Evolutionary conservation across 2,888 invertebrate species (phyloP), one percentile per base, ranked within the genome.

Genomic region (Drosophila greeni): DNA sequence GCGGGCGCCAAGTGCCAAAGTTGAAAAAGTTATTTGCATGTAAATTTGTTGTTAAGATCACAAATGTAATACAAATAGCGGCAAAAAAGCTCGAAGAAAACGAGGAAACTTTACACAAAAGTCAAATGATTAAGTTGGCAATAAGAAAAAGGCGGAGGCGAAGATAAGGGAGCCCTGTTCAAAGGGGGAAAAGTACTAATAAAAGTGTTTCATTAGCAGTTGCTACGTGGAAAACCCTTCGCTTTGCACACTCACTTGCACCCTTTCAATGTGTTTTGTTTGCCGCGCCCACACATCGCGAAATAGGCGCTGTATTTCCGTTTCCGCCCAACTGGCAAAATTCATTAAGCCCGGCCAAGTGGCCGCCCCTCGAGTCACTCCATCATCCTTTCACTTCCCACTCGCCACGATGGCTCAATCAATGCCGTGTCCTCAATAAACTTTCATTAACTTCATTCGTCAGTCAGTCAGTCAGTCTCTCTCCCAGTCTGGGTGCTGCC

Each of bases 21-120:
- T 83, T 83, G 75, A 82, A 76, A 81, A 83, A 82, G 82, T 82
- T 82, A 82, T 83, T 82, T 82, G 81, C 84, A 82, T 82, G 79
- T 82, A 82, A 83, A 82, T 82, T 83, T 79, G 82, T 75, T 82
- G 75, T 67, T 76, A 76, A 75, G 69, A 75, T 71, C 75, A 66
- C 78, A 80, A 77, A 80, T 74, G 82, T 82, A 79, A 79, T 75
- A 79, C 80, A 73, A 78, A 70, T 70, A 70, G 54, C 65, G 65
- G 52, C 33, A 43, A 54, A 53, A 67, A 64, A 57, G 54, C 64
- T 36, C 14, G 51, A 59, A 26, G 42, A 45, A 61, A 69, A 74
- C 49, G 51, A 69, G 45, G 23, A 78, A 77, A 82, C 72, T 78
- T 78, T 75, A 76, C 65, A 81, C 72, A 73, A 76, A 73, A 75